These are phyloP conservation scores for Scaptodrosophila latifasciaeformis DNA, from an alignment of 2,888 invertebrate genomes.

Conservation along the genomic window DNA sequence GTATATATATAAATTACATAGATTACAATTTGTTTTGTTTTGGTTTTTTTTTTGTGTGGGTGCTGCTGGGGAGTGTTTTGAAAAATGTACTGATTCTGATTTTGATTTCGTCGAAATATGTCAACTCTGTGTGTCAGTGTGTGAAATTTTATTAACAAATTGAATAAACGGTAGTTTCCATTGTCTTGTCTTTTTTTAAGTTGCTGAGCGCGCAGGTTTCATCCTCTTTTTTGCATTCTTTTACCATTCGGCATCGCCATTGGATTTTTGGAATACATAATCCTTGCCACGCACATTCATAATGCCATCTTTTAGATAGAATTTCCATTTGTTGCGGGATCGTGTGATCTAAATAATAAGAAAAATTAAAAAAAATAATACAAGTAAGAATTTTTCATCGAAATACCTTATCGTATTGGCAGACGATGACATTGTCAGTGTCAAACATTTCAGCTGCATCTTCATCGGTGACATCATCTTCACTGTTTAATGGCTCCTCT, in stretches of 20 bases:
- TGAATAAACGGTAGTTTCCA: background rate
- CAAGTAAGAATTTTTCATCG: background rate
- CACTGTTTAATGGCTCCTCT: slow-evolving; percentile 96
- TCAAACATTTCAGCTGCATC: slow-evolving; percentile 96
- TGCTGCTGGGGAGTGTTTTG: too few relatives aligned
- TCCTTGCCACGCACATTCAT: slow-evolving; percentile 99
- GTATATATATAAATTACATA: slow-evolving; percentile 32
- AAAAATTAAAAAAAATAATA: background rate
- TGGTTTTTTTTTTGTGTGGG: too few relatives aligned
- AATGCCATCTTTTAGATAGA: slow-evolving; percentile 98
- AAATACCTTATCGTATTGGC: slow-evolving; percentile 97
- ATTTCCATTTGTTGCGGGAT: slow-evolving; percentile 99
- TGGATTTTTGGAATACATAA: slow-evolving; percentile 98
- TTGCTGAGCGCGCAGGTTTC: too few relatives aligned
- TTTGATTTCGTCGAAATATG: too few relatives aligned
- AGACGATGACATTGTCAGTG: slow-evolving; percentile 99
- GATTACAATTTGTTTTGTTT: too few relatives aligned
- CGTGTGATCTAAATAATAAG: slow-evolving; percentile 88
- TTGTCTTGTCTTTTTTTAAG: too few relatives aligned
- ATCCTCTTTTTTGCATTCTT: too few relatives aligned
- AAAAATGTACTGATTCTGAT: too few relatives aligned
- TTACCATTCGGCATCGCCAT: slow-evolving; percentile 99
- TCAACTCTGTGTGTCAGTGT: too few relatives aligned
- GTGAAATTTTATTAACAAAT: background rate
- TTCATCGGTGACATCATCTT: slow-evolving; percentile 98